Conservation (phyloP, 1,140 invertebrate species). For the Himalopsyche phryganea region DNA sequence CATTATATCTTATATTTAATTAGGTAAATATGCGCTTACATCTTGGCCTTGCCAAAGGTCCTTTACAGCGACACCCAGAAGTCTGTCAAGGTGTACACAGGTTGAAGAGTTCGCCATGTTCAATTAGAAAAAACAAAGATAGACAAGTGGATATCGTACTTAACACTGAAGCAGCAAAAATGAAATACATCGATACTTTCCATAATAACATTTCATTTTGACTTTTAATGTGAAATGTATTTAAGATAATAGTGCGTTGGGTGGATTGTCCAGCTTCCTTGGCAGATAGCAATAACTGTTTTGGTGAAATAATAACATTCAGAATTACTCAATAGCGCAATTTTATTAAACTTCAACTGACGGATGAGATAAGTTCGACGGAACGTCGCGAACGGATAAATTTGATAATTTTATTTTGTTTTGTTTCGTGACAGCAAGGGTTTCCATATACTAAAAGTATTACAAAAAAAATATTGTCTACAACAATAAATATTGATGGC, state of each 20-base stretch:
- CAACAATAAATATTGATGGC: too few relatives aligned
- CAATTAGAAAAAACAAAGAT: background rate
- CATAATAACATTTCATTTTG: background rate
- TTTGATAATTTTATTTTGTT: too few relatives aligned
- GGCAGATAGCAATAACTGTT: background rate
- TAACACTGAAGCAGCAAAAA: conserved; percentile 25
- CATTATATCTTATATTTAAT: too few relatives aligned
- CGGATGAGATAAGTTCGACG: too few relatives aligned
- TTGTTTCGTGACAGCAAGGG: too few relatives aligned
- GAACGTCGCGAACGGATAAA: too few relatives aligned
- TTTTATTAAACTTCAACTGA: too few relatives aligned
- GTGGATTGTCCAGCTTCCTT: background rate
- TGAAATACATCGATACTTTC: conserved; percentile 6
- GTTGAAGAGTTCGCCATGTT: conserved; percentile 4
- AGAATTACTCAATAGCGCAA: background rate
- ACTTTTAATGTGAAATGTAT: background rate
- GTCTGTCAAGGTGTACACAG: conserved; percentile 48
- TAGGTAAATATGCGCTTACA: too few relatives aligned
- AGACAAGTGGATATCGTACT: conserved; percentile 6
- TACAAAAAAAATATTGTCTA: too few relatives aligned
- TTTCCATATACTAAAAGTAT: too few relatives aligned
- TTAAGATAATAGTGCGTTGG: too few relatives aligned
- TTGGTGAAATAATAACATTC: background rate
- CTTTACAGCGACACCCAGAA: conserved; percentile 42
- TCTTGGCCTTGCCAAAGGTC: conserved; percentile 47